Evolutionary conservation across 2,888 invertebrate genomes (phyloP).

Genomic region (Melieria picta): DNA sequence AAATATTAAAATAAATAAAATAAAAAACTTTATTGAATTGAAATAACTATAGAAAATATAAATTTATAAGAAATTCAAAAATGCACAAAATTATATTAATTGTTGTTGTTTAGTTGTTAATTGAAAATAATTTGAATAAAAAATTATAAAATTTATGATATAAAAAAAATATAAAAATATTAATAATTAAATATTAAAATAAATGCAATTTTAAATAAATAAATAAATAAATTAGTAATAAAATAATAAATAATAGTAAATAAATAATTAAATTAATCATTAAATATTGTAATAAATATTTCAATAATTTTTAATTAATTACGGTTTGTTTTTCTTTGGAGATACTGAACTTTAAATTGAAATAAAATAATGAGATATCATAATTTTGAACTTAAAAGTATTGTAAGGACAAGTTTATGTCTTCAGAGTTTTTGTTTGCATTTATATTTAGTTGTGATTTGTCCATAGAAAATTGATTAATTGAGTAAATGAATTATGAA

Average conservation of each 20-base stretch:
- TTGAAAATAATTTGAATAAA: not conserved
- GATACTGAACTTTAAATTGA: too few relatives aligned
- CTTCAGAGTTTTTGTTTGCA: too few relatives aligned
- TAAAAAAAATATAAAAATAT: not conserved
- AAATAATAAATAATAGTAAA: conserved; percentile 2
- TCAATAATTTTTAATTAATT: too few relatives aligned
- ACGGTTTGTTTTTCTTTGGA: too few relatives aligned
- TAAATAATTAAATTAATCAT: not conserved
- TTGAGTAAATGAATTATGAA: too few relatives aligned
- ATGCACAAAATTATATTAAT: not conserved
- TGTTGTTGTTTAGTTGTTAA: not conserved
- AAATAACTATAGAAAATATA: conserved; percentile 1
- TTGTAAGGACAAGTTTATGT: too few relatives aligned
- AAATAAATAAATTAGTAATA: conserved; percentile 2
- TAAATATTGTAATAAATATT: too few relatives aligned
- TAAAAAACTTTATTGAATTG: not conserved
- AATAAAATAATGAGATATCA: too few relatives aligned
- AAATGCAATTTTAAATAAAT: not conserved
- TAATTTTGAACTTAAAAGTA: too few relatives aligned
- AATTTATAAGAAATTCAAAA: not conserved
- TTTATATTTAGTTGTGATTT: too few relatives aligned
- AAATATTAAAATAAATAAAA: not conserved
- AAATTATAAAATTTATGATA: not conserved
- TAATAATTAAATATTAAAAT: not conserved
- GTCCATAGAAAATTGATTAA: too few relatives aligned